Conservation (phyloP, 92 coral and sea anemone genomes). For the Siderastrea siderea region DNA sequence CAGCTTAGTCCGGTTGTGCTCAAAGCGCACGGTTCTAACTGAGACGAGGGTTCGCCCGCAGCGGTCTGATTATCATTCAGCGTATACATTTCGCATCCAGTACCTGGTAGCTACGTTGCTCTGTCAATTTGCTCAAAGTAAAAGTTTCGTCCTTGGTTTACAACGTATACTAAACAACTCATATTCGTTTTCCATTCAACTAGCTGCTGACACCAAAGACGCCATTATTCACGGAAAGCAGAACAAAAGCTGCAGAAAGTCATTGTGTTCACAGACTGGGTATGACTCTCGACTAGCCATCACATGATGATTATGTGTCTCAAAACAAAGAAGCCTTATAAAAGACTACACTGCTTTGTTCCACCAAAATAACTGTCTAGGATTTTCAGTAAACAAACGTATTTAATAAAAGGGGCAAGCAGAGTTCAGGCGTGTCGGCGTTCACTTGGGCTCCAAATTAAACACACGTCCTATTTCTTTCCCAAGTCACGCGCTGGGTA, state of each 20-base stretch:
- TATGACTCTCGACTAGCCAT: neutral
- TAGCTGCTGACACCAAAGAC: neutral
- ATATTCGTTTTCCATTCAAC: neutral
- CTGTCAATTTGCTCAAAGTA: neutral
- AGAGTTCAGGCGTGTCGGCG: slow-evolving; percentile 13
- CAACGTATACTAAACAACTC: neutral
- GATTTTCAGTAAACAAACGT: slow-evolving; percentile 12
- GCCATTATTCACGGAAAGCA: neutral
- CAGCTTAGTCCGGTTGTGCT: neutral
- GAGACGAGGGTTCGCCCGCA: neutral
- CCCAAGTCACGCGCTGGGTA: too few species aligned
- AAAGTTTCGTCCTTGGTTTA: neutral
- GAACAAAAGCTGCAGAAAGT: neutral
- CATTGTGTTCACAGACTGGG: neutral
- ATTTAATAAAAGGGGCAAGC: neutral
- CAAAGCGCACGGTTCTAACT: neutral
- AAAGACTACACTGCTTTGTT: slow-evolving; percentile 18
- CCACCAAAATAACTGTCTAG: slow-evolving; percentile 25
- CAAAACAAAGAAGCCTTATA: slow-evolving; percentile 38
- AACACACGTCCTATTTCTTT: too few species aligned
- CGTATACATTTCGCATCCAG: neutral
- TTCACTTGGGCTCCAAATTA: neutral
- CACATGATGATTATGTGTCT: slow-evolving; percentile 34
- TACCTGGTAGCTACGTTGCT: neutral
- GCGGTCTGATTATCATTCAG: neutral